Conservation (phyloP, 1,140 invertebrate species). For the Euborellia annulipes region DNA sequence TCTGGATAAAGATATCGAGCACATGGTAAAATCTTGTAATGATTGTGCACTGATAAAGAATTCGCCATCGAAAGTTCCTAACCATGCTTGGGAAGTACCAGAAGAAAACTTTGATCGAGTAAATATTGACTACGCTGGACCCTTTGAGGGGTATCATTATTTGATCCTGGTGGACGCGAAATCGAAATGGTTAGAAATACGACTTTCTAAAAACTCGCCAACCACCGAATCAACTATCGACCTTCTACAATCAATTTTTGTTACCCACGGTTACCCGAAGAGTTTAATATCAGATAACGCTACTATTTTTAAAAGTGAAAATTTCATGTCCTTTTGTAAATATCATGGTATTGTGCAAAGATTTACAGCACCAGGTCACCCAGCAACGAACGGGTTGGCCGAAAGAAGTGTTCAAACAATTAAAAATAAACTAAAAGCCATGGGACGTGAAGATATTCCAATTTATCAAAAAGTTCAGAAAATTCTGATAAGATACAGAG, state of each 20-base stretch:
- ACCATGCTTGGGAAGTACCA: constrained; percentile 23
- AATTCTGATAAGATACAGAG: no score
- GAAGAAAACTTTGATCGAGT: constrained; percentile 28
- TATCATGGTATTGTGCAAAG: constrained; percentile 18
- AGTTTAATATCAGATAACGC: constrained; percentile 11
- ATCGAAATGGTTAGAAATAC: no score
- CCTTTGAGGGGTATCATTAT: constrained; percentile 23
- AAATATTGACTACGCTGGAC: constrained; percentile 32
- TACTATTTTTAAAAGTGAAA: constrained; percentile 13
- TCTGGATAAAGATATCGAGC: no score
- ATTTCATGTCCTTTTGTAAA: constrained; percentile 17
- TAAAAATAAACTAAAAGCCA: constrained; percentile 11
- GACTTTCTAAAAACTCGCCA: no score
- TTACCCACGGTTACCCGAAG: no score
- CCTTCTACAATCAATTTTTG: no score
- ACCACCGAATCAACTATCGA: no score
- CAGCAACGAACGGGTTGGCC: constrained; percentile 20
- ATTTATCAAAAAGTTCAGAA: not conserved
- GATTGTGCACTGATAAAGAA: no score
- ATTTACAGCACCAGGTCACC: constrained; percentile 18
- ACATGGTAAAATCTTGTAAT: no score
- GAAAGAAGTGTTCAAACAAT: constrained; percentile 23
- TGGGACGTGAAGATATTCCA: not conserved
- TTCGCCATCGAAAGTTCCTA: constrained; percentile 13
- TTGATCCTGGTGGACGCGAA: no score